phyloP scores from a whole-genome alignment of 2,888 invertebrate genomes.

The Patella depressa region DNA sequence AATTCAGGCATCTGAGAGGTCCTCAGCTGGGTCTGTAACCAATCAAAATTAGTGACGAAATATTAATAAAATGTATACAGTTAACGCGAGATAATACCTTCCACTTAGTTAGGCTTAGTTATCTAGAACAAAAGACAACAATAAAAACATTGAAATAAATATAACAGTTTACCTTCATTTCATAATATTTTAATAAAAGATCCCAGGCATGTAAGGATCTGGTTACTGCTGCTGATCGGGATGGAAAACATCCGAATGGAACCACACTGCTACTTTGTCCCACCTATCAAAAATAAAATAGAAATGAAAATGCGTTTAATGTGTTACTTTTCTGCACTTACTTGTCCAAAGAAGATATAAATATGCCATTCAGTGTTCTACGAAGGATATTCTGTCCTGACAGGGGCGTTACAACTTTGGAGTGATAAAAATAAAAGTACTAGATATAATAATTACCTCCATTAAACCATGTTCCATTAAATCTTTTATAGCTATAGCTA shows the following conservation, averaged over 20 bases:
- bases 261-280: conserved; percentile 82
- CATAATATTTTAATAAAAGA: conserved; percentile 92
- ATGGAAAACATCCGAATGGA: conserved; percentile 74
- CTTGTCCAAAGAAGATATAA: neutral
- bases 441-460: conserved; percentile 65
- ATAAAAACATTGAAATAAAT: neutral
- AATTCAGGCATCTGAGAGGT: no score
- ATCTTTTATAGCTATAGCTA: conserved; percentile 91
- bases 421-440: no score
- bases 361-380: neutral
- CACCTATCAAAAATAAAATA: conserved; percentile 62
- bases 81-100: no score
- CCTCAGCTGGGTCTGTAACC: no score
- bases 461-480: conserved; percentile 94
- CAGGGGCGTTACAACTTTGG: no score
- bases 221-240: conserved; percentile 68
- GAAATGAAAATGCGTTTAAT: neutral
- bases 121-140: no score
- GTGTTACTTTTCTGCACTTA: no score
- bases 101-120: no score
- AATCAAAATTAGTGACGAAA: no score
- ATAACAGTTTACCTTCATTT: conserved; percentile 78
- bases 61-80: no score
- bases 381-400: no score
- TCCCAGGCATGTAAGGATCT: conserved; percentile 93